A percentile compares a stretch with the other conserved stretches of the same genome.
Conservation (phyloP, 2,888 invertebrate genomes). For the Lottia scabra region DNA sequence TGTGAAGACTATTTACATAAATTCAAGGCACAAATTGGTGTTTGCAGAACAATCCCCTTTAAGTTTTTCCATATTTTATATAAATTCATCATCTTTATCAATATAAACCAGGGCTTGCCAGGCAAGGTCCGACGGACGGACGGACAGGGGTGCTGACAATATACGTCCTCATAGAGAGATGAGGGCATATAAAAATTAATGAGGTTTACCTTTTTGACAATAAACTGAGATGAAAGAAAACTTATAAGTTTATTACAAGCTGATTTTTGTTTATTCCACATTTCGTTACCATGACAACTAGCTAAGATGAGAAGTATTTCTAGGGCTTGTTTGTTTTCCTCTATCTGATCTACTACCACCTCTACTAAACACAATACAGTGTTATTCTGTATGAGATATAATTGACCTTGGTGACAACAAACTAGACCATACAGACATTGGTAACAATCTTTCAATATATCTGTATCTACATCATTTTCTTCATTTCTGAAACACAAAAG, state of each 20-base stretch:
- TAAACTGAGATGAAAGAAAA: neutral
- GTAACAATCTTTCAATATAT: slow-evolving; percentile 40
- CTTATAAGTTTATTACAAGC: neutral
- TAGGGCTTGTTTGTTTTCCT: neutral
- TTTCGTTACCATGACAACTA: neutral
- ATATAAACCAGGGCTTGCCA: too few species aligned
- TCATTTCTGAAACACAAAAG: slow-evolving; percentile 19
- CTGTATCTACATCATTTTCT: slow-evolving; percentile 22
- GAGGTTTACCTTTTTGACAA: neutral
- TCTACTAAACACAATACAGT: slow-evolving; percentile 17
- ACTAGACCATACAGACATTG: slow-evolving; percentile 37
- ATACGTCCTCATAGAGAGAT: too few species aligned
- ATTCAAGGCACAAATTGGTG: too few species aligned
- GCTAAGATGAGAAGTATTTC: neutral
- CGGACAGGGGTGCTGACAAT: too few species aligned
- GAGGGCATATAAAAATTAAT: neutral
- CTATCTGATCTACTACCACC: slow-evolving; percentile 7
- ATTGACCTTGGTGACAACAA: slow-evolving; percentile 29
- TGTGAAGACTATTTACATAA: too few species aligned
- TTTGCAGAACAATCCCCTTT: too few species aligned
- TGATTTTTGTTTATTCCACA: neutral
- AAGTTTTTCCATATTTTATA: too few species aligned
- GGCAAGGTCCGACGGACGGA: too few species aligned
- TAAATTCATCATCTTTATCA: too few species aligned
- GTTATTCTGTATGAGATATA: slow-evolving; percentile 26